Conservation (phyloP, 2,888 invertebrate genomes). For the Myopa tessellatipennis region DNA sequence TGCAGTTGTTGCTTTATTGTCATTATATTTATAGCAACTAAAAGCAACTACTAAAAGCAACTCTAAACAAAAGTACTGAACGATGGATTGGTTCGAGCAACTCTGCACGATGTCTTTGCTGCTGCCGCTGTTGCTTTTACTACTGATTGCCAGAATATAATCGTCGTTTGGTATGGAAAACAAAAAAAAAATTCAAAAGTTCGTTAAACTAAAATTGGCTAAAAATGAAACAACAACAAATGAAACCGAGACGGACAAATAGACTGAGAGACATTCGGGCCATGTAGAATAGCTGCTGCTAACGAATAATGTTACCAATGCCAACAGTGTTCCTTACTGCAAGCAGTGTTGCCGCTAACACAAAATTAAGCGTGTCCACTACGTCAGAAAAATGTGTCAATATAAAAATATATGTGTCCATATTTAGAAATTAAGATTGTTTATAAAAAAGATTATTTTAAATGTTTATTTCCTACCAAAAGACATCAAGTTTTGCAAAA, state of each 20-base stretch:
- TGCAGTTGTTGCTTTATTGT: background rate
- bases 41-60: background rate
- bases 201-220: conserved; percentile 23
- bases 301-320: background rate
- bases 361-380: no score
- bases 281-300: background rate
- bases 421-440: no score
- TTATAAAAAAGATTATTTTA: no score
- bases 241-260: background rate
- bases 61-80: background rate
- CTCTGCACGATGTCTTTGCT: background rate
- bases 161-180: background rate
- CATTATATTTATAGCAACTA: conserved; percentile 27
- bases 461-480: no score
- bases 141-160: background rate
- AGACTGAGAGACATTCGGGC: background rate
- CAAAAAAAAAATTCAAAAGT: conserved; percentile 16
- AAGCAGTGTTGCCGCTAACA: no score
- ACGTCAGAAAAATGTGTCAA: no score
- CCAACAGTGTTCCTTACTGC: background rate
- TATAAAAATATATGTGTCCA: no score
- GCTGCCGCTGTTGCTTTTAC: background rate
- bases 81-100: background rate
- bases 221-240: background rate
- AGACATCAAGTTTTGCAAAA: no score